Evolutionary conservation across 1,140 invertebrate species (phyloP).

Genomic region (Gryllus bimaculatus): DNA sequence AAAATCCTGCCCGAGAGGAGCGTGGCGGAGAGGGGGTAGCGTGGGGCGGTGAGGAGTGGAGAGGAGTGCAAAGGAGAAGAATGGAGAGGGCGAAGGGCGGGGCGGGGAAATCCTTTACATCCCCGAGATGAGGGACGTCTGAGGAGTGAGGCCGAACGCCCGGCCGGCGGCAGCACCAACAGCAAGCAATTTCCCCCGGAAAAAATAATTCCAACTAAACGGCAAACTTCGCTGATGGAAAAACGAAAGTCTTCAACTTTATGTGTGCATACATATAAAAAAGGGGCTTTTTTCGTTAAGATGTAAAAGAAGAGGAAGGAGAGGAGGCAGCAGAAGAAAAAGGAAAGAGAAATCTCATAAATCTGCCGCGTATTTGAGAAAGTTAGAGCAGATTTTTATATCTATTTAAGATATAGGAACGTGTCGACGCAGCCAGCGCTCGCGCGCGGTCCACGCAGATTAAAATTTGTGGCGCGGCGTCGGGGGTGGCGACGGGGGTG

Average conservation of each 20-base stretch:
- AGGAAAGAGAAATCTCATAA: constrained; percentile 14
- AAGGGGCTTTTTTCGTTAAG: constrained; percentile 2
- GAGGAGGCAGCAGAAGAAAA: neutral
- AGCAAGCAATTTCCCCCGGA: constrained; percentile 13
- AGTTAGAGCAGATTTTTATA: constrained; percentile 15
- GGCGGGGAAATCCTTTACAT: neutral
- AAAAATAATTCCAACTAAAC: constrained; percentile 15
- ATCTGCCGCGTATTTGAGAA: constrained; percentile 12
- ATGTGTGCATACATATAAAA: constrained; percentile 6
- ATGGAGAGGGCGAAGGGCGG: no score
- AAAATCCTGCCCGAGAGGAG: no score
- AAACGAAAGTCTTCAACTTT: constrained; percentile 17
- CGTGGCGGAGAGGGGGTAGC: no score
- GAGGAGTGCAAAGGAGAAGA: no score
- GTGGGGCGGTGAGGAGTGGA: no score
- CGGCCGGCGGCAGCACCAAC: neutral
- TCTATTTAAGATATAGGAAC: neutral
- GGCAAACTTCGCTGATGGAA: constrained; percentile 16
- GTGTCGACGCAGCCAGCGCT: neutral
- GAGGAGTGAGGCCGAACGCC: neutral
- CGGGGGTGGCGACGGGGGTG: no score
- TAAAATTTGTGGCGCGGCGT: neutral
- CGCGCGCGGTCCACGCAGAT: neutral
- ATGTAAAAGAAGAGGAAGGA: neutral
- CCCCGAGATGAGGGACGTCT: neutral